These are phyloP conservation scores for Luperina nickerlii DNA, from an alignment of 2,888 invertebrate genomes.

Conservation along the genomic window DNA sequence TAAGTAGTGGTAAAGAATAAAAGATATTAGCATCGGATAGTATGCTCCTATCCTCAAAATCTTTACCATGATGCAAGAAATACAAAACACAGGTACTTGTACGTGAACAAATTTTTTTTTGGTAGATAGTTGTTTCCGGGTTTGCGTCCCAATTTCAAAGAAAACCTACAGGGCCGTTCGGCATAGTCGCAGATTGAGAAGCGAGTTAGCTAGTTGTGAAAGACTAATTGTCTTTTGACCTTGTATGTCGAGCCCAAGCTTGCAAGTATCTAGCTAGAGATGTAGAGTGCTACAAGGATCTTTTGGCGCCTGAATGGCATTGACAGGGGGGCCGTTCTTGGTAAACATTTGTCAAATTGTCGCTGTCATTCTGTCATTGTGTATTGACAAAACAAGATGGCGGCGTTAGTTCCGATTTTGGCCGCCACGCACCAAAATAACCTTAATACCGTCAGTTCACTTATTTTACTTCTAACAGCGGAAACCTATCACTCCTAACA, in stretches of 20 bases:
- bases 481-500: not conserved
- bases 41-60: not conserved
- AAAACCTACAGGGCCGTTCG: not conserved
- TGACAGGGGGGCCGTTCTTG: not conserved
- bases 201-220: constrained; percentile 12
- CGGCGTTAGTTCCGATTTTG: not conserved
- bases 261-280: not conserved
- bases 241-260: not conserved
- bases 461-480: not conserved
- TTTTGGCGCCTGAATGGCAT: not conserved
- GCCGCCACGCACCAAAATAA: not conserved
- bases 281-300: not conserved
- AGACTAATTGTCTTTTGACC: constrained; percentile 28
- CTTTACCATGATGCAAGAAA: not conserved
- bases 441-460: not conserved
- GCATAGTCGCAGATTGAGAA: not conserved
- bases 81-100: not conserved
- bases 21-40: too few relatives aligned
- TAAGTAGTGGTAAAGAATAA: too few relatives aligned
- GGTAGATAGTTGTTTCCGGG: not conserved
- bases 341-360: not conserved
- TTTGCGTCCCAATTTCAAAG: not conserved
- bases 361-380: not conserved
- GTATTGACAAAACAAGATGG: not conserved
- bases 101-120: not conserved